Base-by-base conservation (phyloP, 2,888 invertebrate species). In the Steromphala cineraria region DNA sequence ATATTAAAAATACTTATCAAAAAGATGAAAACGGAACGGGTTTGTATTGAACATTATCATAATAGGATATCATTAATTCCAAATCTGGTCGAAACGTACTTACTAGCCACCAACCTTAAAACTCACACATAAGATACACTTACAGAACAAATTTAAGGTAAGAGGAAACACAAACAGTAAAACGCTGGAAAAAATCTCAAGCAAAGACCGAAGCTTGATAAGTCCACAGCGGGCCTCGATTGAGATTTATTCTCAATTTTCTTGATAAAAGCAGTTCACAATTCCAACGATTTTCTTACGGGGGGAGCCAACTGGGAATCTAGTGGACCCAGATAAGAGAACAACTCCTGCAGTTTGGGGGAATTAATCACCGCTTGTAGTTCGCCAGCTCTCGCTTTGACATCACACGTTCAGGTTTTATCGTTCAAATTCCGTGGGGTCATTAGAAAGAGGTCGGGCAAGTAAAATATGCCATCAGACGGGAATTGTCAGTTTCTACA, bases 231-330 rank as follows among this genome's bases (percentile, higher is more conserved):
- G 10, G 62, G 62, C 10, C 15, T 28, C 62, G 28, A 62, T 62
- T 62, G 46, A 62, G 62, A 62, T 62, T 62, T 62, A 62, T 62
- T 62, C 62, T 62, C 62, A 62, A 28, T 62, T 62, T 62, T 28
- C 28, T 13, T 28, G 62, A 62, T 62, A 62, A 62, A 62, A 62
- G 24, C 62, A 24, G 28, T 24, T 62, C 24, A 28, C 62, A 24
- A 62, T 24, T 62, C 62, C 62, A 62, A 62, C 62, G 28, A 28
- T 21, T 24, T 28, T 28, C 62, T 24, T 62, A 24, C 62, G 28
- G 17, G 28, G 28, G 28, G 28, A 8, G 15, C 24, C 24, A 24
- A 28, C 62, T 62, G 28, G 13, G 62, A 62, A 62, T 24, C 62
- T 62, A 28, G 15, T 15, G 24, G 62, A 2, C 24, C 4, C 15